These are phyloP conservation scores for Ectobius pallidus DNA, from an alignment of 2,888 invertebrate genomes.

Conservation along the genomic window DNA sequence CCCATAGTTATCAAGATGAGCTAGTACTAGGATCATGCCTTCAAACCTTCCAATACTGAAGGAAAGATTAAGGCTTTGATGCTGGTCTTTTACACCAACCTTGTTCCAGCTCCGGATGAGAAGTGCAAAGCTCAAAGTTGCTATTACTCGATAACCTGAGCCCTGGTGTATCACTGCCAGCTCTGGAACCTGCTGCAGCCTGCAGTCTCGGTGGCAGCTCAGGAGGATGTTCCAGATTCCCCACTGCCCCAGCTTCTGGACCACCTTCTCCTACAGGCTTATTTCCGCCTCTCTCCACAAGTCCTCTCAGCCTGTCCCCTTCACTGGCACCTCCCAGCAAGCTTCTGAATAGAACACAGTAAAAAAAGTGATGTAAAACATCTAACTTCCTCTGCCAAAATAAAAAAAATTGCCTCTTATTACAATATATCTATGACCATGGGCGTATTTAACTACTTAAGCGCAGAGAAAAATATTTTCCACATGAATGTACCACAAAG, in stretches of 20 bases:
- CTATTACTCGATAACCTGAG: slow-evolving; percentile 74
- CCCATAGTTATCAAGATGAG: too few species aligned
- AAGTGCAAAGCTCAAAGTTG: slow-evolving; percentile 70
- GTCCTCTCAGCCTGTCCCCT: slow-evolving; percentile 16
- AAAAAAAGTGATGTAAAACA: too few species aligned
- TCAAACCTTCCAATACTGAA: too few species aligned
- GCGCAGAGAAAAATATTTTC: too few species aligned
- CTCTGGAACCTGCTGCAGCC: slow-evolving; percentile 48
- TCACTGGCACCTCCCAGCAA: slow-evolving; percentile 29
- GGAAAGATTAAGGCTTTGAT: too few species aligned
- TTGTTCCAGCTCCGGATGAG: slow-evolving; percentile 50
- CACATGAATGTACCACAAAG: too few species aligned
- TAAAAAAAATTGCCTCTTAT: too few species aligned
- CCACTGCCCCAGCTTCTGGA: slow-evolving; percentile 48
- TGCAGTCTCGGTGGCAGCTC: slow-evolving; percentile 79
- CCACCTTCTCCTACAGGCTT: slow-evolving; percentile 42
- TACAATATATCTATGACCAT: too few species aligned
- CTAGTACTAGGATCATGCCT: too few species aligned
- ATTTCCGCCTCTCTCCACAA: neutral
- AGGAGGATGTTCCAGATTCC: slow-evolving; percentile 63
- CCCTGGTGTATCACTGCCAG: slow-evolving; percentile 53
- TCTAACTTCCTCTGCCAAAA: too few species aligned
- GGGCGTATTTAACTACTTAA: too few species aligned
- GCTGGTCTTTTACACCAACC: too few species aligned
- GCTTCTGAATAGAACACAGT: slow-evolving; percentile 1